A percentile compares a stretch with the other conserved stretches of the same genome.
These are phyloP conservation scores for Drosophila sp. DNA, from an alignment of 1,140 invertebrate species.

Conservation along the genomic window DNA sequence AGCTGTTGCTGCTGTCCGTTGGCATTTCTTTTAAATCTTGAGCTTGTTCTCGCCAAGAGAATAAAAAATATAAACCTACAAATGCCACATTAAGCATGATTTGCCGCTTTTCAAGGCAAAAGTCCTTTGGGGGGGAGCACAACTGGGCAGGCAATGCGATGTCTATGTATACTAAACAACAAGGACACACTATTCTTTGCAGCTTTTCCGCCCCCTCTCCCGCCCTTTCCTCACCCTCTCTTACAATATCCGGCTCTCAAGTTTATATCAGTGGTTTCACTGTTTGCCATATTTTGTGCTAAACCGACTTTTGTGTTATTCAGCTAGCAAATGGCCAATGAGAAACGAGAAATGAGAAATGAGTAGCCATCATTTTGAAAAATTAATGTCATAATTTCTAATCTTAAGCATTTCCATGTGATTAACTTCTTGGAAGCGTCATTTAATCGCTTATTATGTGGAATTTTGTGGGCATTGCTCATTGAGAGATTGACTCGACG, in stretches of 20 bases:
- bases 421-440: slow-evolving; percentile 71
- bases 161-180: slow-evolving; percentile 9
- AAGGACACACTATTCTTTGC: slow-evolving; percentile 18
- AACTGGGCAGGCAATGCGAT: slow-evolving; percentile 8
- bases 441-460: slow-evolving; percentile 66
- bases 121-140: slow-evolving; percentile 50
- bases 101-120: slow-evolving; percentile 71
- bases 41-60: slow-evolving; percentile 60
- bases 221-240: slow-evolving; percentile 61
- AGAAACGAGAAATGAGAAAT: slow-evolving; percentile 35
- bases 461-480: slow-evolving; percentile 18
- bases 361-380: slow-evolving; percentile 52
- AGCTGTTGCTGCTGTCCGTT: slow-evolving; percentile 48
- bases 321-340: neutral
- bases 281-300: slow-evolving; percentile 69
- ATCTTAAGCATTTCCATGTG: slow-evolving; percentile 77
- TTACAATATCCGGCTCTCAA: neutral
- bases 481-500: slow-evolving; percentile 14
- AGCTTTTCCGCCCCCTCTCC: neutral
- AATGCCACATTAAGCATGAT: slow-evolving; percentile 81
- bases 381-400: slow-evolving; percentile 81
- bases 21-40: slow-evolving; percentile 68
- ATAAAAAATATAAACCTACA: slow-evolving; percentile 65
- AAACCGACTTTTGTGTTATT: slow-evolving; percentile 65
- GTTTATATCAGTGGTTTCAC: slow-evolving; percentile 62